Evolutionary conservation across 2,113 vertebrate genomes (phyloP).

Genomic region (Lasiurus cinereus): DNA sequence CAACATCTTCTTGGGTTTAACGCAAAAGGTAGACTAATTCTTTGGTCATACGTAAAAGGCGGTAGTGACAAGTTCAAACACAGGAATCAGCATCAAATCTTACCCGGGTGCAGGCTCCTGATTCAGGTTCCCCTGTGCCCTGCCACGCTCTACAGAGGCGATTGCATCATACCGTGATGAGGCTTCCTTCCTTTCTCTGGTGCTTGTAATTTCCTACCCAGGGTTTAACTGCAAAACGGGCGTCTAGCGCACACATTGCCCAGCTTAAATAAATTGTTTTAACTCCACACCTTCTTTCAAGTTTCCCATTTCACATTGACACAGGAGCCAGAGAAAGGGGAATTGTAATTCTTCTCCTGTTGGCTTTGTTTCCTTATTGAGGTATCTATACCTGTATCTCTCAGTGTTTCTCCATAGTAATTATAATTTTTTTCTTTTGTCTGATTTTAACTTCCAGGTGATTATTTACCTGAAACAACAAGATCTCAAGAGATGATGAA

Average conservation of each 20-base stretch:
- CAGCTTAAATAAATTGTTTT: slow-evolving; percentile 5
- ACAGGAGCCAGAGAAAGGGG: background rate
- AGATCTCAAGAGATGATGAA: slow-evolving; percentile 98
- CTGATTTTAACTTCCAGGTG: slow-evolving; percentile 85
- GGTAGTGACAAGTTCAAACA: background rate
- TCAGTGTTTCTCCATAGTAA: background rate
- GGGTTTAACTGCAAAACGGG: background rate
- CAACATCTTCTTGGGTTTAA: slow-evolving; percentile 95
- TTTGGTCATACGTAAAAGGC: background rate
- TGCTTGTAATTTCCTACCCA: background rate
- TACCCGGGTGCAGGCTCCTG: background rate
- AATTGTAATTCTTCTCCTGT: background rate
- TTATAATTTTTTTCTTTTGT: slow-evolving; percentile 17
- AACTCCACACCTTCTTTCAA: slow-evolving; percentile 15
- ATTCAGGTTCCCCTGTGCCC: background rate
- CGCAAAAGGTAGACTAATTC: slow-evolving; percentile 89
- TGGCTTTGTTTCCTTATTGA: background rate
- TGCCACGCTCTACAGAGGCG: background rate
- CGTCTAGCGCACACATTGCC: background rate
- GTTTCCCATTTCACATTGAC: background rate
- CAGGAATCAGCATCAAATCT: background rate
- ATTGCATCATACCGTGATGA: background rate
- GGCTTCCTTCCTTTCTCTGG: background rate
- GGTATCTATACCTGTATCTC: background rate
- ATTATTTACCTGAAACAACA: slow-evolving; percentile 93